A percentile compares a stretch with the other conserved stretches of the same genome.
These are phyloP conservation scores for Bothrops jararaca DNA, from an alignment of 2,113 vertebrate genomes.

Conservation along the genomic window DNA sequence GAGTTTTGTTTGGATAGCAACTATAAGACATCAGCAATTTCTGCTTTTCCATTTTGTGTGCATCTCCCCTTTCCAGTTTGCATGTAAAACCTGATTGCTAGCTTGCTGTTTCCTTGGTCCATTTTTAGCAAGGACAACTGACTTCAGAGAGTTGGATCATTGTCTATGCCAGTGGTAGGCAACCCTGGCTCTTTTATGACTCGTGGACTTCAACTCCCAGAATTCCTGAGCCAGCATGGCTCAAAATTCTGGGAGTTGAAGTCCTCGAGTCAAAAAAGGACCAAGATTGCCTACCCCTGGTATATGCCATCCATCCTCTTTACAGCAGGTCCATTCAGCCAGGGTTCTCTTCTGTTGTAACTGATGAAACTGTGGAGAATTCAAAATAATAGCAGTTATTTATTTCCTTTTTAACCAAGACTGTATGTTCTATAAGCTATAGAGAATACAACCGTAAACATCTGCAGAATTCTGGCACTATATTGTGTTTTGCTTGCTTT, in stretches of 20 bases:
- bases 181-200: too few species aligned
- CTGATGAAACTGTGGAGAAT: not conserved
- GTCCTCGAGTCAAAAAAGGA: too few species aligned
- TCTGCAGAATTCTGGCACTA: not conserved
- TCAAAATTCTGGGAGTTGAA: too few species aligned
- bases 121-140: not conserved
- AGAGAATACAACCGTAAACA: not conserved
- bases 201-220: too few species aligned
- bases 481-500: not conserved
- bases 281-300: not conserved
- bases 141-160: not conserved
- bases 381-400: not conserved
- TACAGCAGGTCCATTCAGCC: not conserved
- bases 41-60: not conserved
- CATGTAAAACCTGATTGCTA: not conserved
- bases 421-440: not conserved
- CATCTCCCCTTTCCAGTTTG: not conserved
- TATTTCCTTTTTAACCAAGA: not conserved
- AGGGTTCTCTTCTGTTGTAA: not conserved
- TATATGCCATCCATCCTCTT: not conserved
- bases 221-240: too few species aligned
- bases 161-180: not conserved
- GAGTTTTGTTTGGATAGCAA: not conserved
- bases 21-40: not conserved
- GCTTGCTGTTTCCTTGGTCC: not conserved